These are phyloP conservation scores for Aurelia sp. DNA, from an alignment of 30 jellyfish, hydroid and myxozoan genomes.

Conservation along the genomic window DNA sequence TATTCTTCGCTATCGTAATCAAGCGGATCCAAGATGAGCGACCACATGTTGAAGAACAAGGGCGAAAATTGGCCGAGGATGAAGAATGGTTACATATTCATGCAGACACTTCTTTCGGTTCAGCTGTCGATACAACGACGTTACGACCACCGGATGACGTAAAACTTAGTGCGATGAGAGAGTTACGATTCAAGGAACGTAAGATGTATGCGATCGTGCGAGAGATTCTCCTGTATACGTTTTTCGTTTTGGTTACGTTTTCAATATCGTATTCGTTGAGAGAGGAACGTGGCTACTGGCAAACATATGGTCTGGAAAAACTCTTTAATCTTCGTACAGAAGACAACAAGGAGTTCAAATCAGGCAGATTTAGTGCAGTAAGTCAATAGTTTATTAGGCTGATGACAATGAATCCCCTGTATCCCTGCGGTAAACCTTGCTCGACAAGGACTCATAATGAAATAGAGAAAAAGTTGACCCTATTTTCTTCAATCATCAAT, in stretches of 20 bases:
- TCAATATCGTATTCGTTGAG: constrained; percentile 81
- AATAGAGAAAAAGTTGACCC: no score
- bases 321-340: constrained; percentile 40
- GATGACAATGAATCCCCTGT: no score
- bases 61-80: constrained; percentile 80
- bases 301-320: constrained; percentile 77
- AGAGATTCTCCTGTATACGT: constrained; percentile 74
- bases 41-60: constrained; percentile 78
- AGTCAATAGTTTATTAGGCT: neutral
- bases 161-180: constrained; percentile 78
- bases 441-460: no score
- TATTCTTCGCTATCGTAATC: constrained; percentile 82
- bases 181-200: constrained; percentile 77
- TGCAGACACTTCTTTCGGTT: constrained; percentile 63
- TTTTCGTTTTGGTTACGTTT: constrained; percentile 75
- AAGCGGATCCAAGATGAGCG: constrained; percentile 83
- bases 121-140: constrained; percentile 65
- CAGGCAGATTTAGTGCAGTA: constrained; percentile 28
- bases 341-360: constrained; percentile 1
- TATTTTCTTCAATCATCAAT: no score
- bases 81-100: constrained; percentile 94
- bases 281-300: constrained; percentile 80
- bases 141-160: constrained; percentile 87
- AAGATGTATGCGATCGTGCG: constrained; percentile 90
- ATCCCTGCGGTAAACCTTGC: no score